Conservation (phyloP, 2,797 vertebrate genomes). For the Hydrocynus forskahlii region DNA sequence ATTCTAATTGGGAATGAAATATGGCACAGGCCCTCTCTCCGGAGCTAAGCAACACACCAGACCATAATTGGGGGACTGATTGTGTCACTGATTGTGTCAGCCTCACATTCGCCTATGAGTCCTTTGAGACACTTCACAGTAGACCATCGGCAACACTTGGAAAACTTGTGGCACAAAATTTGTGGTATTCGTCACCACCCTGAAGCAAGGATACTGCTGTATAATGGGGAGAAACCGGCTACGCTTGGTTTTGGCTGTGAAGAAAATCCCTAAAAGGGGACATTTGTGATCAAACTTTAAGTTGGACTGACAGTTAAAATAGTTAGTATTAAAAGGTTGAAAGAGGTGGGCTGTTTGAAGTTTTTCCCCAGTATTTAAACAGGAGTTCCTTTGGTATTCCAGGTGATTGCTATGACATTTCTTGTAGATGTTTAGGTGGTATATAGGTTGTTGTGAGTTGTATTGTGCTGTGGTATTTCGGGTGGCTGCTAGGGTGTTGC, state of each 20-base stretch:
- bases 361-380: no score
- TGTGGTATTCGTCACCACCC: neutral
- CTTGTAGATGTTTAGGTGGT: no score
- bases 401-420: no score
- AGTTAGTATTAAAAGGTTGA: no score
- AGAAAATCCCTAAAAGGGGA: neutral
- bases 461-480: no score
- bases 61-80: constrained; percentile 9
- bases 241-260: neutral
- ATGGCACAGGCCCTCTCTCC: constrained; percentile 21
- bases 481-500: neutral
- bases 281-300: no score
- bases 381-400: no score
- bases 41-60: constrained; percentile 25
- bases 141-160: neutral
- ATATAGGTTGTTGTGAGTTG: no score
- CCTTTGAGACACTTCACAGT: neutral
- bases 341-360: no score
- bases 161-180: neutral
- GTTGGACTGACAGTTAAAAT: no score
- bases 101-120: neutral
- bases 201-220: neutral
- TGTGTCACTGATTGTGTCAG: constrained; percentile 19
- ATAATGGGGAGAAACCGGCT: neutral
- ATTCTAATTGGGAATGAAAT: constrained; percentile 49